Evolutionary conservation across 2,113 vertebrate species (phyloP).

Genomic region (Varanus komodoensis): DNA sequence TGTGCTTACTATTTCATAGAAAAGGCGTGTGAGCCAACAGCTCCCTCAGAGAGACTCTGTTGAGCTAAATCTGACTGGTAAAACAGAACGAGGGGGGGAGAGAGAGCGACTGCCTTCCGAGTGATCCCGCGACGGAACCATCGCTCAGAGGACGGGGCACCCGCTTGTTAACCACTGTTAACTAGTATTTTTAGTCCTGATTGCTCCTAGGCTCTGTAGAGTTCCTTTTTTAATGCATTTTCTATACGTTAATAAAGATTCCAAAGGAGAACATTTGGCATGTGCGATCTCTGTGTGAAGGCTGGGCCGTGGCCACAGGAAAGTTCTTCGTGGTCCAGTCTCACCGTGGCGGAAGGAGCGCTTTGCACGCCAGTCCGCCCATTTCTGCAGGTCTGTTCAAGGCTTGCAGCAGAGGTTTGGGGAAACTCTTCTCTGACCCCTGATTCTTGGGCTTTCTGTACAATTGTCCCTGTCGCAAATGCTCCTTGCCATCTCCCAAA

Average conservation of each 20-base stretch:
- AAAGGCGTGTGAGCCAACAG: not conserved
- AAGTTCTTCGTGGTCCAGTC: not conserved
- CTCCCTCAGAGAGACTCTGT: conserved; percentile 8
- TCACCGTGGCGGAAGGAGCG: not conserved
- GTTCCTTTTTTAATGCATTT: conserved; percentile 99
- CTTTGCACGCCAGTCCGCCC: too few species aligned
- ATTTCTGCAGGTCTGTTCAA: not conserved
- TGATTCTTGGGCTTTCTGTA: not conserved
- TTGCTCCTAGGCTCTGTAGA: conserved; percentile 92
- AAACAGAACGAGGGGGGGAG: conserved; percentile 36
- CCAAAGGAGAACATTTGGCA: conserved; percentile 69
- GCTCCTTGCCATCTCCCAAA: not conserved
- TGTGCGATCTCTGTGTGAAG: not conserved
- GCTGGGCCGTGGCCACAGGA: not conserved
- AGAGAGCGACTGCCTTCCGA: conserved; percentile 22
- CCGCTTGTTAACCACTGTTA: conserved; percentile 88
- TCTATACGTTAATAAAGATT: conserved; percentile 99
- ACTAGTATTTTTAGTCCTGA: conserved; percentile 93
- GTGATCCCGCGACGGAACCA: conserved; percentile 55
- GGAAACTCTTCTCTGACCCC: too few species aligned
- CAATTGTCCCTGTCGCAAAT: not conserved
- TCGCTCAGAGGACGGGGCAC: conserved; percentile 82
- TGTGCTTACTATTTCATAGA: conserved; percentile 25
- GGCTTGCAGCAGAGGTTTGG: not conserved
- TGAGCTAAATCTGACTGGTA: conserved; percentile 44